phyloP scores from a whole-genome alignment of 1,140 invertebrate genomes.

The Aphidius gifuensis region DNA sequence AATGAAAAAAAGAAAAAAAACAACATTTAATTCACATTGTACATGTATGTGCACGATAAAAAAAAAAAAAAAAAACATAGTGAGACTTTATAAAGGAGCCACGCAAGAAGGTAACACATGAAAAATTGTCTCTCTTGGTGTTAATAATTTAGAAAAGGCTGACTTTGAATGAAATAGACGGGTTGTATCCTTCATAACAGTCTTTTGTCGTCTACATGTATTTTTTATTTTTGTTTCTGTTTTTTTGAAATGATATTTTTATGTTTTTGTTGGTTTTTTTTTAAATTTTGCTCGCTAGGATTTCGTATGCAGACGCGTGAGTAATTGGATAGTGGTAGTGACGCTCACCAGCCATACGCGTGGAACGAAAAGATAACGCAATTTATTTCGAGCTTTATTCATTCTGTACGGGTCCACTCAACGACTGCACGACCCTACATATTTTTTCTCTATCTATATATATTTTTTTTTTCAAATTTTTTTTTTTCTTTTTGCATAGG shows the following conservation, averaged over 20 bases:
- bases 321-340: conserved; percentile 30
- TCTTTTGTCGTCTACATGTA: background rate
- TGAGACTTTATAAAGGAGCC: too few relatives aligned
- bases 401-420: conserved; percentile 31
- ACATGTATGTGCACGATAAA: too few relatives aligned
- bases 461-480: conserved; percentile 16
- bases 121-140: too few relatives aligned
- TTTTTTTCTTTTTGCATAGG: conserved; percentile 3
- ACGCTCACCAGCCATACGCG: conserved; percentile 41
- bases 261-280: conserved; percentile 2
- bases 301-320: conserved; percentile 22
- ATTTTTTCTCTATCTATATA: conserved; percentile 22
- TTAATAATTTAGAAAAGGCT: too few relatives aligned
- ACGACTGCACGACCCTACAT: conserved; percentile 20
- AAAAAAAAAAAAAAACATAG: too few relatives aligned
- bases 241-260: background rate
- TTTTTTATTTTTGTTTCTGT: background rate
- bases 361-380: conserved; percentile 53
- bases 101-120: too few relatives aligned
- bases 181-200: too few relatives aligned
- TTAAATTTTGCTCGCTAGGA: background rate
- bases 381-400: conserved; percentile 49
- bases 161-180: too few relatives aligned
- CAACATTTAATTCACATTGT: too few relatives aligned
- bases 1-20: too few relatives aligned